Conservation (phyloP, 2,113 vertebrate species). For the Syngnathoides biaculeatus region DNA sequence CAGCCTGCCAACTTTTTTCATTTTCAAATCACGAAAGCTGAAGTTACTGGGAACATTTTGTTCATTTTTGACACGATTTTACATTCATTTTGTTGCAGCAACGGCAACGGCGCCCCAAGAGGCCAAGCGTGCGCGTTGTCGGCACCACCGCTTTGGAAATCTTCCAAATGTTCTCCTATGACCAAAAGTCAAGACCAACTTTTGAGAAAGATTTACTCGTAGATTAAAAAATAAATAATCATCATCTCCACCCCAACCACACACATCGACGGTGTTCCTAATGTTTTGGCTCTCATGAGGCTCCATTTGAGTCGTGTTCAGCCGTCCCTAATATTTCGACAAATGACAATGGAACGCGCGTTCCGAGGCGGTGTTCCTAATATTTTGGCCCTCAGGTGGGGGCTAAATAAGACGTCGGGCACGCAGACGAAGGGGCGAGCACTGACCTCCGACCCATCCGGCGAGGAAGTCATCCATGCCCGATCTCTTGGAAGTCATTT, state of each 20-base stretch:
- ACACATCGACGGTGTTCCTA: too few relatives aligned
- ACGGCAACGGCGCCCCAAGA: neutral
- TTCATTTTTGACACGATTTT: neutral
- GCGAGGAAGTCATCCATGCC: constrained; percentile 73
- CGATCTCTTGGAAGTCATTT: constrained; percentile 56
- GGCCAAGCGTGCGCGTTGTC: neutral
- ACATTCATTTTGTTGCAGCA: neutral
- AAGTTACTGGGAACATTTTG: too few relatives aligned
- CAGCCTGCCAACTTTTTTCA: too few relatives aligned
- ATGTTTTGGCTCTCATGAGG: too few relatives aligned
- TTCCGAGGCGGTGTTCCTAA: neutral
- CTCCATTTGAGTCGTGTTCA: too few relatives aligned
- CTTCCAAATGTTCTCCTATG: neutral
- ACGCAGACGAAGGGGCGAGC: neutral
- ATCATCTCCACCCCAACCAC: neutral
- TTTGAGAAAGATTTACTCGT: neutral
- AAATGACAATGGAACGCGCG: too few relatives aligned
- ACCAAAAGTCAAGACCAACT: neutral
- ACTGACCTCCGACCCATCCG: constrained; percentile 76
- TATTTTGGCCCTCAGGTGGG: neutral
- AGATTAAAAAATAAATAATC: neutral
- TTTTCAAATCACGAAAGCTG: too few relatives aligned
- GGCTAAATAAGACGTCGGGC: too few relatives aligned
- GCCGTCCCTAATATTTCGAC: neutral
- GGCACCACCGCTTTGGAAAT: too few relatives aligned